These are phyloP conservation scores for Ranitomeya variabilis DNA, from an alignment of 2,113 vertebrate genomes.

Conservation along the genomic window DNA sequence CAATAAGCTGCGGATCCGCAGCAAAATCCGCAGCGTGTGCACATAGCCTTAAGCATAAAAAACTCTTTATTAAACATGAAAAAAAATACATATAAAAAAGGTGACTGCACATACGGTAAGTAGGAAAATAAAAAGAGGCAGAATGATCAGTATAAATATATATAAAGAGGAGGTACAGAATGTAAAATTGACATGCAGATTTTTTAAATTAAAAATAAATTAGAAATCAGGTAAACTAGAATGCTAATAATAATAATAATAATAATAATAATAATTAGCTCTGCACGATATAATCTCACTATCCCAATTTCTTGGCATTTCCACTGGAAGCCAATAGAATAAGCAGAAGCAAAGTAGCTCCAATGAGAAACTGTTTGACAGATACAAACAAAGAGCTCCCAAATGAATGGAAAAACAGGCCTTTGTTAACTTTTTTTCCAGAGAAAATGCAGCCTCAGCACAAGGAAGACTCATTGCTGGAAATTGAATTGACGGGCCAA, in stretches of 20 bases:
- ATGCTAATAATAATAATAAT: not conserved
- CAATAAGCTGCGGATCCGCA: too few species aligned
- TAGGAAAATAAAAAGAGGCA: too few species aligned
- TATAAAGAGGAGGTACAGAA: too few species aligned
- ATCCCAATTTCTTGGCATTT: not conserved
- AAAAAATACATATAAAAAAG: too few species aligned
- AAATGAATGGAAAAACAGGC: not conserved
- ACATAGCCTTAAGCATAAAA: too few species aligned
- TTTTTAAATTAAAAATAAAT: too few species aligned
- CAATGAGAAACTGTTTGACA: not conserved
- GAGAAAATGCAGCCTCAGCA: constrained; percentile 29
- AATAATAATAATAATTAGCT: not conserved
- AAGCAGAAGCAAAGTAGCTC: not conserved
- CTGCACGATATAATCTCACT: not conserved
- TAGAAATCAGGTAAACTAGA: not conserved
- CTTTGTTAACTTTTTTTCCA: not conserved
- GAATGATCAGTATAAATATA: too few species aligned
- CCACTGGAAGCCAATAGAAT: not conserved
- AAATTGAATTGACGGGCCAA: constrained; percentile 11
- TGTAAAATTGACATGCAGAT: too few species aligned
- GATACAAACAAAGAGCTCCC: not conserved
- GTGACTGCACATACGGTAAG: too few species aligned
- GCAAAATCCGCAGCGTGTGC: too few species aligned
- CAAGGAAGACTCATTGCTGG: not conserved
- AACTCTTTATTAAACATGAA: too few species aligned